Conservation (phyloP, 2,888 invertebrate species). For the Drosophila conformis region DNA sequence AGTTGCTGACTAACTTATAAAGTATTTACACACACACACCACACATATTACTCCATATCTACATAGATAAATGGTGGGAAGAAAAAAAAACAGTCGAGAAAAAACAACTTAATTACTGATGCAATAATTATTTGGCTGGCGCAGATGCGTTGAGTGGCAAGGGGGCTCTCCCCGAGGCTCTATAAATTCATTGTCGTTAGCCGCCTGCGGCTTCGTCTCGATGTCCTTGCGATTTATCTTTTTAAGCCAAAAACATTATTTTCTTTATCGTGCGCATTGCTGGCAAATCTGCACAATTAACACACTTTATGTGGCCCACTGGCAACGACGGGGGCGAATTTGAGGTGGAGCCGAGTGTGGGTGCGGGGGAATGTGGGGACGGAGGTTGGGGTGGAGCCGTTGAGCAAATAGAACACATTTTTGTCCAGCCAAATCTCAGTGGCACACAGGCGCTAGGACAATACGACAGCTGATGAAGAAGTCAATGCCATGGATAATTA, state of each 20-base stretch:
- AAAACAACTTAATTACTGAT: conserved; percentile 58
- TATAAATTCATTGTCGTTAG: conserved; percentile 43
- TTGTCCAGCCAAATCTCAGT: conserved; percentile 44
- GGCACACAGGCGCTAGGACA: conserved; percentile 46
- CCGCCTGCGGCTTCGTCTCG: conserved; percentile 49
- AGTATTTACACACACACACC: conserved; percentile 1
- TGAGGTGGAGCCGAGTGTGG: neutral
- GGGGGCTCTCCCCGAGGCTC: neutral
- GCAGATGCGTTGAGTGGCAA: neutral
- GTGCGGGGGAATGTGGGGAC: neutral
- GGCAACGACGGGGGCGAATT: neutral
- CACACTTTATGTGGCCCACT: conserved; percentile 71
- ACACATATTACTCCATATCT: neutral
- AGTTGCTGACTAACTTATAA: conserved; percentile 13
- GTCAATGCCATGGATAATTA: conserved; percentile 78
- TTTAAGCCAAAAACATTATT: conserved; percentile 77
- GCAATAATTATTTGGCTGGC: conserved; percentile 58
- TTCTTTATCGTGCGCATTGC: conserved; percentile 62
- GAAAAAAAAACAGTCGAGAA: conserved; percentile 7
- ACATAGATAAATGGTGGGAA: neutral
- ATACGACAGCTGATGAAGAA: conserved; percentile 75
- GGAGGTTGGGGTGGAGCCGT: neutral
- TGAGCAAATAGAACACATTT: conserved; percentile 44
- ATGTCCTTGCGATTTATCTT: conserved; percentile 72
- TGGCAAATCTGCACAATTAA: conserved; percentile 75